Evolutionary conservation across 1,140 invertebrate species (phyloP).

Genomic region (Tetramorium alpestre): DNA sequence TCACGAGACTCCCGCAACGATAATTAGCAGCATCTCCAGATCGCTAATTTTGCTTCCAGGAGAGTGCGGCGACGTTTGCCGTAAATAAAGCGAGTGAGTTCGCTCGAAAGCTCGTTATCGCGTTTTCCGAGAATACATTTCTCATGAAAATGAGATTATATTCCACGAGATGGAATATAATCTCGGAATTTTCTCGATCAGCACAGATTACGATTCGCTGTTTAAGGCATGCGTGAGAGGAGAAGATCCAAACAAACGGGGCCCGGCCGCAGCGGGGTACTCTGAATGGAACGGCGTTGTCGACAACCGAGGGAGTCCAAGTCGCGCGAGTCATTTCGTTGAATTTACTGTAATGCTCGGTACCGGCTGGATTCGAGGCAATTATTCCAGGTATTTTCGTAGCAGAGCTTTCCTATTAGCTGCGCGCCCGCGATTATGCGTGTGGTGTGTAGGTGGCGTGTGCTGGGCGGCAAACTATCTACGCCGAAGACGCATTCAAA

Average conservation of each 20-base stretch:
- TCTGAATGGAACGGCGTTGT: constrained; percentile 40
- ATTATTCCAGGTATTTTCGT: constrained; percentile 79
- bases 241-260: neutral
- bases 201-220: constrained; percentile 14
- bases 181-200: constrained; percentile 61
- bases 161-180: constrained; percentile 6
- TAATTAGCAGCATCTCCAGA: constrained; percentile 36
- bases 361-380: constrained; percentile 70
- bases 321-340: constrained; percentile 72
- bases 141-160: neutral
- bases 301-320: constrained; percentile 49
- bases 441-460: constrained; percentile 48
- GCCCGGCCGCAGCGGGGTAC: constrained; percentile 45
- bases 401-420: constrained; percentile 78
- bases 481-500: neutral
- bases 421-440: constrained; percentile 58
- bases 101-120: constrained; percentile 41
- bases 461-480: neutral
- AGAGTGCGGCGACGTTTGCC: neutral
- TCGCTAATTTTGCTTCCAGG: neutral
- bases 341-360: constrained; percentile 73
- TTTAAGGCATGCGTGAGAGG: constrained; percentile 29
- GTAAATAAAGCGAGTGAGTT: constrained; percentile 26
- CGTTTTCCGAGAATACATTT: constrained; percentile 16
- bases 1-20: constrained; percentile 26